These are phyloP conservation scores for Gasteruption jaculator DNA, from an alignment of 2,888 invertebrate species.

Conservation along the genomic window DNA sequence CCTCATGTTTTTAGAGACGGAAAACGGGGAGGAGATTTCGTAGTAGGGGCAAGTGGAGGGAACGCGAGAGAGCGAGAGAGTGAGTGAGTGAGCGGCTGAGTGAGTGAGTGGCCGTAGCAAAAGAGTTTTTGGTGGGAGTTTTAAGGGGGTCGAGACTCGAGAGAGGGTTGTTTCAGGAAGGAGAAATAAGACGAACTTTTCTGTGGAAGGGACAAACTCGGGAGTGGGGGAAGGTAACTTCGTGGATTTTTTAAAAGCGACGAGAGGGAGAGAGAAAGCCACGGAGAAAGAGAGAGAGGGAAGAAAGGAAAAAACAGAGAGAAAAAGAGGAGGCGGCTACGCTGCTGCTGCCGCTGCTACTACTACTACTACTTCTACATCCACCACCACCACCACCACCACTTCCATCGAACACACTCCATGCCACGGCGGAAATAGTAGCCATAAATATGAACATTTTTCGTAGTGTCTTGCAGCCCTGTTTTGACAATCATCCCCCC, in stretches of 20 bases:
- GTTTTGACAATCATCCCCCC: conserved; percentile 44
- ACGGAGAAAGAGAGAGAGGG: conserved; percentile 19
- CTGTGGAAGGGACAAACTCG: too few species aligned
- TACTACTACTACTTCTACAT: too few species aligned
- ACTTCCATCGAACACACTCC: too few species aligned
- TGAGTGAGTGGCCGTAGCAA: too few species aligned
- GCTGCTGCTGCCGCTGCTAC: too few species aligned
- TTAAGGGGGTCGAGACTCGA: conserved; percentile 15
- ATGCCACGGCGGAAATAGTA: conserved; percentile 45
- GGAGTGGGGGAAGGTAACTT: conserved; percentile 16
- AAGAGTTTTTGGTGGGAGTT: too few species aligned
- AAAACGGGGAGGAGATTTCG: conserved; percentile 18
- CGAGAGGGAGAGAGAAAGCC: conserved; percentile 15
- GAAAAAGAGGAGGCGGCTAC: conserved; percentile 20
- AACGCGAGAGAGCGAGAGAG: conserved; percentile 13
- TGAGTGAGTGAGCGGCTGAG: conserved; percentile 16
- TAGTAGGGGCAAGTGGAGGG: conserved; percentile 15
- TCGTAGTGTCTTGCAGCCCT: conserved; percentile 43
- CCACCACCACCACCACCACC: too few species aligned
- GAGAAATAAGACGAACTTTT: too few species aligned
- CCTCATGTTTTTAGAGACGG: conserved; percentile 5
- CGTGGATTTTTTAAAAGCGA: too few species aligned
- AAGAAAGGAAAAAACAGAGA: conserved; percentile 27
- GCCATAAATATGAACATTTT: conserved; percentile 47
- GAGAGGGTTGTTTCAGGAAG: too few species aligned